phyloP scores from a whole-genome alignment of 2,113 vertebrate genomes.

The Amblyopsis rosae region DNA sequence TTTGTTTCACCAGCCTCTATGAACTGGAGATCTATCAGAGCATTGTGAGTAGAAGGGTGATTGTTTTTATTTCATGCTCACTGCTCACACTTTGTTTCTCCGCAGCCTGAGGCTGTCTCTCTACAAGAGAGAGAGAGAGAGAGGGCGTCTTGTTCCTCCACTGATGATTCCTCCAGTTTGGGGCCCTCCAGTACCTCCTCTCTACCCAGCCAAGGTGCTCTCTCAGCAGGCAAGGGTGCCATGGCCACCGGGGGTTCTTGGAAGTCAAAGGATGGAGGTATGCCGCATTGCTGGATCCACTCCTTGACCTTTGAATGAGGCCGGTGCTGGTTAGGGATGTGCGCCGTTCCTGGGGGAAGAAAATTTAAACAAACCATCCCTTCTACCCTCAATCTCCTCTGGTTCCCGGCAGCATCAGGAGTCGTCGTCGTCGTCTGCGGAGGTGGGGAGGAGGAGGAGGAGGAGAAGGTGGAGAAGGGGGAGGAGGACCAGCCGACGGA shows the following conservation, averaged over 20 bases:
- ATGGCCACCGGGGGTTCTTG: constrained; percentile 21
- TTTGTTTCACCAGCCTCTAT: too few species aligned
- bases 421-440: background rate
- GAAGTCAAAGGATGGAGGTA: constrained; percentile 50
- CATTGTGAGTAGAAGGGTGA: too few species aligned
- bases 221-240: background rate
- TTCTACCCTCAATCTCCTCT: background rate
- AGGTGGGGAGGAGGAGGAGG: constrained; percentile 56
- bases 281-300: background rate
- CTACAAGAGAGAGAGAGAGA: constrained; percentile 52
- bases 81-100: background rate
- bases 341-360: too few species aligned
- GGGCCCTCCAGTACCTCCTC: constrained; percentile 73
- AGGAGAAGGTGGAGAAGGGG: constrained; percentile 74
- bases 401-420: constrained; percentile 5
- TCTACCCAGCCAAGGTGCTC: constrained; percentile 42
- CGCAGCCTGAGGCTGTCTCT: constrained; percentile 39
- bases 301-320: background rate
- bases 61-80: background rate
- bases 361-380: too few species aligned
- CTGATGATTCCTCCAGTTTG: constrained; percentile 75
- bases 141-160: constrained; percentile 79
- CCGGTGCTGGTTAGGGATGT: too few species aligned
- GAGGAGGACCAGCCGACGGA: constrained; percentile 84
- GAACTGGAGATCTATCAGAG: too few species aligned